Conservation (phyloP, 2,888 invertebrate genomes). For the Eudiplozoon nipponicum region DNA sequence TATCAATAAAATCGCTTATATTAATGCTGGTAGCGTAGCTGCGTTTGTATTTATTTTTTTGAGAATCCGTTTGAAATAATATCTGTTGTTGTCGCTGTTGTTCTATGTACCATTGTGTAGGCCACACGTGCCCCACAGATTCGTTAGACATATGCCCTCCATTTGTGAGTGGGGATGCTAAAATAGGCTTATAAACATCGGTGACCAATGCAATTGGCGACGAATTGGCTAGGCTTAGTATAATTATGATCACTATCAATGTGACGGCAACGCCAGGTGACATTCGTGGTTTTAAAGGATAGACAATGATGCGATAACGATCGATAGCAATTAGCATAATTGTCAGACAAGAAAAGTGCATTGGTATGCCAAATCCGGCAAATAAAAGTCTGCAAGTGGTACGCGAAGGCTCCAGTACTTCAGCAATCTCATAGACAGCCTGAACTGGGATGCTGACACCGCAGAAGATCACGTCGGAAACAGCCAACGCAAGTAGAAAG, state of each 20-base stretch:
- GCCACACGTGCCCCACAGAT: no score
- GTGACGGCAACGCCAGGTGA: slow-evolving; percentile 1
- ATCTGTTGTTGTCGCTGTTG: no score
- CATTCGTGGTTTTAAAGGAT: slow-evolving; percentile 12
- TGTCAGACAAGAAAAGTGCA: slow-evolving; percentile 13
- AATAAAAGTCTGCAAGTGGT: slow-evolving; percentile 10
- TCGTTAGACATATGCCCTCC: no score
- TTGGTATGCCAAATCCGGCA: slow-evolving; percentile 11
- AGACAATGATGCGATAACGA: slow-evolving; percentile 15
- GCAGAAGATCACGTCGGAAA: slow-evolving; percentile 15
- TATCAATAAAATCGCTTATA: no score
- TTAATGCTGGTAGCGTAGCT: no score
- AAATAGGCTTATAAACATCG: neutral
- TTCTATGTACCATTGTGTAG: no score
- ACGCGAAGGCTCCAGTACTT: neutral
- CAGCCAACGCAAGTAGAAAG: slow-evolving; percentile 14
- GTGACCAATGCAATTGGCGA: slow-evolving; percentile 13
- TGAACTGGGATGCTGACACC: slow-evolving; percentile 15
- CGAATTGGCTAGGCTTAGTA: slow-evolving; percentile 10
- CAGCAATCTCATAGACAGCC: slow-evolving; percentile 10
- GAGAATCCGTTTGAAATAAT: no score
- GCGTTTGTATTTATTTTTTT: no score
- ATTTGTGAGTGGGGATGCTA: no score
- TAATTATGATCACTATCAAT: slow-evolving; percentile 7
- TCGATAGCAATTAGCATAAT: slow-evolving; percentile 15